Percentiles rank a stretch among this genome's conserved stretches.
Evolutionary conservation across 2,888 invertebrate genomes (phyloP).

Genomic region (Monopis laevigella): DNA sequence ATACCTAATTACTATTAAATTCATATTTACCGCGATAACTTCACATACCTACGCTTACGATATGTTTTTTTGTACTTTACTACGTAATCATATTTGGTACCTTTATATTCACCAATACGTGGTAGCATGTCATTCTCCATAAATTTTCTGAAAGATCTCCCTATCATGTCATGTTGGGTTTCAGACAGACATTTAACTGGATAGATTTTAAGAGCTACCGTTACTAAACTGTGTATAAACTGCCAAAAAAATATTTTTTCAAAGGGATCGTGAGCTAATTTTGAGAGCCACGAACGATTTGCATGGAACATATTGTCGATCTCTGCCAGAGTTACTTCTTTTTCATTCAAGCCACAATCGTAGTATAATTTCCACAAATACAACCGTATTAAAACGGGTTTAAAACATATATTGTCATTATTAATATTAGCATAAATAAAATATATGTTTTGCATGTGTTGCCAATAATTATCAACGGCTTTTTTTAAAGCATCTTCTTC

Average conservation of each 20-base stretch:
- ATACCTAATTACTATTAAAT: too few relatives aligned
- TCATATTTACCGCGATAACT: too few relatives aligned
- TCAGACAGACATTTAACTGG: conserved; percentile 37
- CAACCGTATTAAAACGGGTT: conserved; percentile 55
- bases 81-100: too few relatives aligned
- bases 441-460: conserved; percentile 57
- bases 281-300: conserved; percentile 54
- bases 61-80: too few relatives aligned
- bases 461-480: conserved; percentile 51
- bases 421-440: conserved; percentile 58
- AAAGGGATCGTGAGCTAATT: conserved; percentile 60
- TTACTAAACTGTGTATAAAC: conserved; percentile 64
- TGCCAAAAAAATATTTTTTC: conserved; percentile 72
- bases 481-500: conserved; percentile 56
- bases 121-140: conserved; percentile 57
- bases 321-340: conserved; percentile 56
- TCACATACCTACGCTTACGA: too few relatives aligned
- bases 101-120: conserved; percentile 40
- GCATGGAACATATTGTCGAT: conserved; percentile 56
- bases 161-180: conserved; percentile 50
- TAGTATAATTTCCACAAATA: conserved; percentile 70
- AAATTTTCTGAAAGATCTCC: conserved; percentile 60
- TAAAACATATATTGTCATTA: conserved; percentile 36
- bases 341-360: conserved; percentile 61
- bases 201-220: conserved; percentile 56